phyloP scores from a whole-genome alignment of 2,113 vertebrate genomes.

The Maccullochella peelii region DNA sequence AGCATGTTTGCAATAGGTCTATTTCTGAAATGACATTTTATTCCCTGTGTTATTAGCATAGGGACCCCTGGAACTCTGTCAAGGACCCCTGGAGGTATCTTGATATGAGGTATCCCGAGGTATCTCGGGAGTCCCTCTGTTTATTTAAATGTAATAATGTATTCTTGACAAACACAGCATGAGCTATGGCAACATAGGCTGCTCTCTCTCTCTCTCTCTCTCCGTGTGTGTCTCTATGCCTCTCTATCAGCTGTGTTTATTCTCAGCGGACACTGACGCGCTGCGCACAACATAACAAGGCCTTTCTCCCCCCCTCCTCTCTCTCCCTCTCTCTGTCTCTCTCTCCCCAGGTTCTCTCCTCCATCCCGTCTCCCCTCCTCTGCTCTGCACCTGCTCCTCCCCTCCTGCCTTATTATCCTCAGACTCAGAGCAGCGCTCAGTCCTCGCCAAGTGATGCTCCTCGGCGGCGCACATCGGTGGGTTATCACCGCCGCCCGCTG shows the following conservation, averaged over 20 bases:
- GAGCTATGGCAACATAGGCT: not conserved
- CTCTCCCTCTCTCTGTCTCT: conserved; percentile 16
- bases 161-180: conserved; percentile 19
- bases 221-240: not conserved
- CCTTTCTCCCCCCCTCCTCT: conserved; percentile 6
- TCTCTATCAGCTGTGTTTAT: conserved; percentile 50
- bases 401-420: conserved; percentile 70
- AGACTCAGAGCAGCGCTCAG: conserved; percentile 53
- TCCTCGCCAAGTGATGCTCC: conserved; percentile 70
- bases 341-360: conserved; percentile 33
- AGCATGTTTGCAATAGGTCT: not conserved
- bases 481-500: conserved; percentile 21
- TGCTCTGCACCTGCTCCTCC: conserved; percentile 72
- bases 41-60: not conserved
- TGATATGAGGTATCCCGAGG: too few relatives aligned
- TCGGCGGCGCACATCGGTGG: conserved; percentile 37
- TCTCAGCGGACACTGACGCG: conserved; percentile 56
- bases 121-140: too few relatives aligned
- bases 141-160: too few relatives aligned
- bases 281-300: conserved; percentile 49
- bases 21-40: not conserved
- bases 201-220: not conserved
- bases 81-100: not conserved
- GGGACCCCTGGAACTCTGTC: not conserved
- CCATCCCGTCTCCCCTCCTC: conserved; percentile 52